Conservation (phyloP, 2,797 vertebrate genomes). For the Xenops minutus region DNA sequence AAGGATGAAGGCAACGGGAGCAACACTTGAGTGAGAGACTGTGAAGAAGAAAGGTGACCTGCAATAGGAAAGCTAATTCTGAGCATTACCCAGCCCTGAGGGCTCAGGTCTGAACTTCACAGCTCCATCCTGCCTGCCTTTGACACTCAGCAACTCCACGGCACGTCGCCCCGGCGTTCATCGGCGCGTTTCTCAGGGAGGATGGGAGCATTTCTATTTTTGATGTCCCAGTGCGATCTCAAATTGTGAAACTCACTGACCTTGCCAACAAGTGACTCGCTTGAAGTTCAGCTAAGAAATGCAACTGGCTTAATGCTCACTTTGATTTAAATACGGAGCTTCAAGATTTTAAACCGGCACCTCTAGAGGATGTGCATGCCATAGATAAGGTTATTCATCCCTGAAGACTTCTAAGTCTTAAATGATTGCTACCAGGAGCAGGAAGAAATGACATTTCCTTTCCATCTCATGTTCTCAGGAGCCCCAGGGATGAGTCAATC, state of each 20-base stretch:
- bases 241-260: background rate
- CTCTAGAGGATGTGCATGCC: slow-evolving; percentile 10
- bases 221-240: background rate
- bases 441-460: slow-evolving; percentile 22
- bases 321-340: slow-evolving; percentile 27
- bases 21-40: background rate
- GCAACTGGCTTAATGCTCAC: background rate
- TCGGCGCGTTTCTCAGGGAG: accelerated
- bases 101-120: slow-evolving; percentile 3
- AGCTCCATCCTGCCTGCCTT: background rate
- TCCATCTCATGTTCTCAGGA: background rate
- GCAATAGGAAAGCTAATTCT: background rate
- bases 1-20: background rate
- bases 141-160: background rate
- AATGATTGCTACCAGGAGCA: slow-evolving; percentile 11
- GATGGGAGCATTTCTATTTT: background rate
- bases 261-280: background rate
- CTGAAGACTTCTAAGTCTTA: slow-evolving; percentile 21
- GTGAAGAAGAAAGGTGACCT: slow-evolving; percentile 39
- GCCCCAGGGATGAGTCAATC: background rate
- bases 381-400: slow-evolving; percentile 32
- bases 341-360: slow-evolving; percentile 3
- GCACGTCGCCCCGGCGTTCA: background rate
- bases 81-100: background rate
- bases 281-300: slow-evolving; percentile 28